Conservation (phyloP, 2,888 invertebrate genomes). For the Andricus curvator region DNA sequence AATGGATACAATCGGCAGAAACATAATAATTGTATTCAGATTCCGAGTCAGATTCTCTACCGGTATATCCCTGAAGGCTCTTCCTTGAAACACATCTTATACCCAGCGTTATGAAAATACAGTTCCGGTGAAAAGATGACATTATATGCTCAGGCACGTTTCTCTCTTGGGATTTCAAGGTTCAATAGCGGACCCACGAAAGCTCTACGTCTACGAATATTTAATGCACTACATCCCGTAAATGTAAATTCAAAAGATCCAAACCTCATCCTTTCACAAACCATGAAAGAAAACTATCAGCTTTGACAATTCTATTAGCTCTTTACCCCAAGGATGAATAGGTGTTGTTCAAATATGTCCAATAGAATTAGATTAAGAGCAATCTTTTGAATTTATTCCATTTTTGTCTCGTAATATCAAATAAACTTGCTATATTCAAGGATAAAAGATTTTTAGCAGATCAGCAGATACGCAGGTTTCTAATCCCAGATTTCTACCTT, state of each 20-base stretch:
- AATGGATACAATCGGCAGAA: not conserved
- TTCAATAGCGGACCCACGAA: not conserved
- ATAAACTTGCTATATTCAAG: too few relatives aligned
- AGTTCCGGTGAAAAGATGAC: slow-evolving; percentile 2
- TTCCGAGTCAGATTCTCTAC: too few relatives aligned
- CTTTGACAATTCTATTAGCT: slow-evolving; percentile 2
- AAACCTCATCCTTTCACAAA: not conserved
- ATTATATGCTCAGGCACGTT: slow-evolving; percentile 2
- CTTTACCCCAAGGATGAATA: not conserved
- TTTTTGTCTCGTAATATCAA: not conserved
- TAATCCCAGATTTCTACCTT: too few relatives aligned
- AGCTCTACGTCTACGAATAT: slow-evolving; percentile 2
- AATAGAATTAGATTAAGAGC: not conserved
- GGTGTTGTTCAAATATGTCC: not conserved
- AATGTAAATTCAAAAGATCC: not conserved
- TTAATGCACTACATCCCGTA: not conserved
- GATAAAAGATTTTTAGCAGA: too few relatives aligned
- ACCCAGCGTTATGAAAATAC: slow-evolving; percentile 2
- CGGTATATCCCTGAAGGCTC: not conserved
- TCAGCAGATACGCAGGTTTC: too few relatives aligned
- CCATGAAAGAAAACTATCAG: not conserved
- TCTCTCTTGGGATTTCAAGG: slow-evolving; percentile 3
- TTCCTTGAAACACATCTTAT: slow-evolving; percentile 7
- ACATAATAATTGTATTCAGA: slow-evolving; percentile 3
- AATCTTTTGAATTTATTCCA: not conserved